Evolutionary conservation across 2,797 vertebrate species (phyloP).

Genomic region (Eurystomus glaucurus): DNA sequence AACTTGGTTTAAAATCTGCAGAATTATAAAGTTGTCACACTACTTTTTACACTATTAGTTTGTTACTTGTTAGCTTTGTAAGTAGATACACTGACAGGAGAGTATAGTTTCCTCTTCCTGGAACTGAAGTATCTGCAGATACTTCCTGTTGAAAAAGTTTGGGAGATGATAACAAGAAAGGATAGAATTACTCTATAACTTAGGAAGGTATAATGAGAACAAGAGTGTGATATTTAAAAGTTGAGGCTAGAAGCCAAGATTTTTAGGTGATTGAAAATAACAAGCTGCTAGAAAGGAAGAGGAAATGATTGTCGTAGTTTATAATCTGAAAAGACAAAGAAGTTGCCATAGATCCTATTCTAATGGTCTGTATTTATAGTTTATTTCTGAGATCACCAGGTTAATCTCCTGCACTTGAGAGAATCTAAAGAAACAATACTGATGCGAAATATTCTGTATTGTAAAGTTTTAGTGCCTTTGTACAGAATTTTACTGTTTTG

Average conservation of each 20-base stretch:
- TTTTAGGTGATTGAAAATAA: neutral
- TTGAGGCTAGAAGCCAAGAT: neutral
- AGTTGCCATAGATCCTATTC: neutral
- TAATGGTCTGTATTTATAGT: neutral
- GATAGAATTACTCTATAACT: neutral
- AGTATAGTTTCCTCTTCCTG: neutral
- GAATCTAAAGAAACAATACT: neutral
- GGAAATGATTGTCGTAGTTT: neutral
- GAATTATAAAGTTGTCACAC: neutral
- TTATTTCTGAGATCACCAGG: neutral
- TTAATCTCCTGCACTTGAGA: neutral
- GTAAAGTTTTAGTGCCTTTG: neutral
- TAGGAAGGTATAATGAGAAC: neutral
- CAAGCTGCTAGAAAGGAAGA: neutral
- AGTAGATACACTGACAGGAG: neutral
- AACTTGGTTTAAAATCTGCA: neutral
- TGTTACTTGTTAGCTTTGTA: neutral
- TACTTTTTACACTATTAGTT: neutral
- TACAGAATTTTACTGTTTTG: neutral
- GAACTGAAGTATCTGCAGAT: neutral
- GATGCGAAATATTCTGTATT: neutral
- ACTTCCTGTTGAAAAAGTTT: neutral
- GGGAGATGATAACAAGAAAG: neutral
- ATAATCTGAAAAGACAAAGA: neutral
- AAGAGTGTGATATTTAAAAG: neutral